These are phyloP conservation scores for Sialia sialis DNA, from an alignment of 2,113 vertebrate species.

Conservation along the genomic window DNA sequence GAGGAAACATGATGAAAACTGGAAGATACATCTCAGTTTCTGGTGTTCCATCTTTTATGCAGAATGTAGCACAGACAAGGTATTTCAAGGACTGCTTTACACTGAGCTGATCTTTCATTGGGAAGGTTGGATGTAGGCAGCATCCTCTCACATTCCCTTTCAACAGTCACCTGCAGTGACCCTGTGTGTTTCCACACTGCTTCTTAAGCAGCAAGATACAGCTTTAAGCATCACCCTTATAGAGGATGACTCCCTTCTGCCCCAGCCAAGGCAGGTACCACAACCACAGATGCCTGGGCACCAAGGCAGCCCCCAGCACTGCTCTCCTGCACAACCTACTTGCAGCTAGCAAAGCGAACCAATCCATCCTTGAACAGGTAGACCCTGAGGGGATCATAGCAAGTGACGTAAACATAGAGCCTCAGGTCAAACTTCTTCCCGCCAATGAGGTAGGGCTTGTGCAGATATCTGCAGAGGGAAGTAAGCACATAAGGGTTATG, in stretches of 20 bases:
- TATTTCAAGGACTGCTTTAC: neutral
- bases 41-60: neutral
- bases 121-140: neutral
- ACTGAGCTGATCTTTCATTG: neutral
- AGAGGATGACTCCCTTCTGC: neutral
- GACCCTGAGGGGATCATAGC: conserved; percentile 90
- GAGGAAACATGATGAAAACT: neutral
- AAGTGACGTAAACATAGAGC: conserved; percentile 94
- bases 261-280: neutral
- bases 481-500: neutral
- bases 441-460: conserved; percentile 98
- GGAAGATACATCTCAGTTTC: neutral
- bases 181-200: neutral
- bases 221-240: neutral
- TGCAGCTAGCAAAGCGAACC: conserved; percentile 98
- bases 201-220: neutral
- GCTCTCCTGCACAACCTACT: conserved; percentile 73
- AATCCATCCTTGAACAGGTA: conserved; percentile 96
- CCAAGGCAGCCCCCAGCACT: neutral
- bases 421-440: conserved; percentile 97
- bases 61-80: neutral
- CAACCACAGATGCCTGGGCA: neutral
- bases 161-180: neutral
- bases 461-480: conserved; percentile 81
- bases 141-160: neutral